Percentiles rank a stretch among this genome's conserved stretches.
Evolutionary conservation across 2,888 invertebrate genomes (phyloP).

Genomic region (Pterostichus niger): DNA sequence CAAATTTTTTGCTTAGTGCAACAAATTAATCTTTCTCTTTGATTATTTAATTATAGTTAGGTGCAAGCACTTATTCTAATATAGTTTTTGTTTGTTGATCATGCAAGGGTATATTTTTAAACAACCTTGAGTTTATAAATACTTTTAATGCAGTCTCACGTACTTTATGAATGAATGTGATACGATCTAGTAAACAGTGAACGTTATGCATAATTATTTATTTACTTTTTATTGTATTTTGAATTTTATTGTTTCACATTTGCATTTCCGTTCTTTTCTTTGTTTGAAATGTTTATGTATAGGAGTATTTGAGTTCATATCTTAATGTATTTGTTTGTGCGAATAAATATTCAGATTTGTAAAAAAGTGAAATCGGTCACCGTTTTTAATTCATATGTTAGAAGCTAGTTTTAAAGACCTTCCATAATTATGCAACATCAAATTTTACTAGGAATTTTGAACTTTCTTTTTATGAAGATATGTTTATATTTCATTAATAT

Average conservation of each 20-base stretch:
- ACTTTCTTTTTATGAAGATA: constrained; percentile 44
- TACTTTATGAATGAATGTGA: constrained; percentile 49
- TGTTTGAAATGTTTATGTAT: too few species aligned
- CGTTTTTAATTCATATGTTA: not conserved
- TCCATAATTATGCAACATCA: constrained; percentile 5
- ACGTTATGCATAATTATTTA: constrained; percentile 27
- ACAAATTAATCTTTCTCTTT: too few species aligned
- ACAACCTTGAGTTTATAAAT: constrained; percentile 20
- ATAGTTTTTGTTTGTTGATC: too few species aligned
- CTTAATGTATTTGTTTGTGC: constrained; percentile 9
- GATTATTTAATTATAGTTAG: too few species aligned
- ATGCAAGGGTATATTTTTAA: not conserved
- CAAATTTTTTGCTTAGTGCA: too few species aligned
- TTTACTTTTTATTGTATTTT: not conserved
- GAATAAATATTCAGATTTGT: constrained; percentile 4
- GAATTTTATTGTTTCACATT: not conserved
- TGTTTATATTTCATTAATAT: constrained; percentile 38
- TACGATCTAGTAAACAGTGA: constrained; percentile 30
- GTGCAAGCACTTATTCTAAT: too few species aligned
- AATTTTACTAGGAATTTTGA: not conserved
- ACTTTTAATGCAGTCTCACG: constrained; percentile 14
- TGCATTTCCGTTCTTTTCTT: not conserved
- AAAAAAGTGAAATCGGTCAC: not conserved
- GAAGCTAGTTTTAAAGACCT: not conserved
- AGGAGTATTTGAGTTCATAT: too few species aligned